Conservation (phyloP, 2,113 vertebrate species). For the Cercocebus atys region DNA sequence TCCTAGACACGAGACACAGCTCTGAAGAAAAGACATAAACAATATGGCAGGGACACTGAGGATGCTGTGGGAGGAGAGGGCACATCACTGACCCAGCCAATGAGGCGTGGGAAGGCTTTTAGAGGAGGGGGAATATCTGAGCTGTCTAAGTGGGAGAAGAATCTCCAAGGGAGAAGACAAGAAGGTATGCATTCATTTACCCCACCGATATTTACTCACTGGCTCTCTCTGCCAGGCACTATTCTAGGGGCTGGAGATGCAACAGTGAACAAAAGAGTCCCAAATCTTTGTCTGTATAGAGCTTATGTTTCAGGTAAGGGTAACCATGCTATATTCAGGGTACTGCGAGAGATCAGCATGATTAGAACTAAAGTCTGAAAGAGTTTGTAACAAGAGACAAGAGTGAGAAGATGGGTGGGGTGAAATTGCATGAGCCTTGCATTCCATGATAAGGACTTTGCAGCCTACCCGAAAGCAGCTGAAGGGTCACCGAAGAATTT, state of each 20-base stretch:
- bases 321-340: neutral
- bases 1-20: neutral
- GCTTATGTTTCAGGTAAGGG: neutral
- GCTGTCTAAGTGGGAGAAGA: neutral
- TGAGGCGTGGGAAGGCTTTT: neutral
- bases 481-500: neutral
- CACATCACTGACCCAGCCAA: neutral
- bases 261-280: neutral
- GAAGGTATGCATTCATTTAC: neutral
- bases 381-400: neutral
- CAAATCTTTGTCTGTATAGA: neutral
- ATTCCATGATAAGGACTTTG: neutral
- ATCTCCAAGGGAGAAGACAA: neutral
- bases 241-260: neutral
- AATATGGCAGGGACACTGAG: too few species aligned
- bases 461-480: neutral
- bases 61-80: neutral
- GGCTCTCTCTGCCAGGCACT: neutral
- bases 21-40: neutral
- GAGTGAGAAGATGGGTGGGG: neutral
- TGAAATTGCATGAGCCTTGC: neutral
- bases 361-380: neutral
- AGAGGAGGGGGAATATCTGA: neutral
- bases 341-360: neutral
- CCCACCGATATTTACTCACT: neutral